phyloP scores from a whole-genome alignment of 2,797 vertebrate genomes.

The Carduelis carduelis region DNA sequence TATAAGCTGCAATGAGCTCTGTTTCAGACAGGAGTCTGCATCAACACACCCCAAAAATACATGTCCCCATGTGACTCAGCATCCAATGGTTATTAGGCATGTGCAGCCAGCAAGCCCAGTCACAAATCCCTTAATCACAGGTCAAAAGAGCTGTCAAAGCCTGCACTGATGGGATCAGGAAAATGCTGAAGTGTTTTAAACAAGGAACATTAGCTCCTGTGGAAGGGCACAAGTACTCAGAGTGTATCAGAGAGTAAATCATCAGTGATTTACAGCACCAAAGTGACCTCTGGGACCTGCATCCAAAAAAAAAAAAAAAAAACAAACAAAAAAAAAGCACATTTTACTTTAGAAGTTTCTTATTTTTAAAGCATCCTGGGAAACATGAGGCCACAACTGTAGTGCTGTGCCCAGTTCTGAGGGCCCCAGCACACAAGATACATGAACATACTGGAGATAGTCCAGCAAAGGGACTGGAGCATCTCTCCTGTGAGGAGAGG shows the following conservation, averaged over 20 bases:
- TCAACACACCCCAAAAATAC: neutral
- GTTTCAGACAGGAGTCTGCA: neutral
- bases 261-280: neutral
- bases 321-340: accelerated
- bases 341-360: neutral
- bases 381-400: neutral
- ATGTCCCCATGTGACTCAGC: neutral
- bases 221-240: neutral
- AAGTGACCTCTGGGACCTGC: neutral
- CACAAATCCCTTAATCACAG: slow-evolving; percentile 23
- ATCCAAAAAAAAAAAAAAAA: accelerated
- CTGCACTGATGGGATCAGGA: neutral
- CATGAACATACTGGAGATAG: neutral
- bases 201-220: neutral
- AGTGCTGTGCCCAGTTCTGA: neutral
- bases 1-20: neutral
- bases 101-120: neutral
- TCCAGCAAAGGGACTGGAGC: neutral
- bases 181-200: neutral
- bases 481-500: neutral
- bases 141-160: neutral
- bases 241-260: neutral
- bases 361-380: neutral
- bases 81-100: neutral
- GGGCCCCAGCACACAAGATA: neutral